Base-by-base conservation (phyloP, 2,797 vertebrate species). In the Coccyzus lansbergi region DNA sequence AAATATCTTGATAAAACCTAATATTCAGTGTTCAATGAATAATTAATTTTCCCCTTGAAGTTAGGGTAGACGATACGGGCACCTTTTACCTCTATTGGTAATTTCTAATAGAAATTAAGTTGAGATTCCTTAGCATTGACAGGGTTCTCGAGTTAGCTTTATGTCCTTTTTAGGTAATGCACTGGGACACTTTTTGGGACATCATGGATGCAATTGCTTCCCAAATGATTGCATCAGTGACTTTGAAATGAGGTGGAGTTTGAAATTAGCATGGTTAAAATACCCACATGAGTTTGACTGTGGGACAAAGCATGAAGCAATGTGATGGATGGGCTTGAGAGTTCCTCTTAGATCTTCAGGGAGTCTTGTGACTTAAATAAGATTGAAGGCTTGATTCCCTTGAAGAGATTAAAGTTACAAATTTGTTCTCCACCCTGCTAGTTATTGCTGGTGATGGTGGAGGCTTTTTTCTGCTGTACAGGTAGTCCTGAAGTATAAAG, bases 241-340 rank as follows among this genome's bases (percentile, higher is more conserved):
- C 65, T 86, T 72, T 6, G 31, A 51, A 80, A 42, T 48, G 0
- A 62, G 85, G 83, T 2, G 28, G 56, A 49, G 68, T 69, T 83
- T 22, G 77, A 60, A 19, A 6, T 10, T 40, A 9, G 38, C 26
- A 0, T 24, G 36, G 49, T 70, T 12, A 33, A 70, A 68, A 68
- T 1, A 84, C 58, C 3, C 52, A 1, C 25, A n/a, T 69, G 60
- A 20, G 64, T 12, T 29, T 1, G 15, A 6, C 5, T 49, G 1
- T 5, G 72, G 20, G 68, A 34, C 6, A 20, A 10, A 34, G 36
- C 68, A 11, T 2, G 2, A 3, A 51, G 36, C 0, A 29, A n/a
- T 75, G 83, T 18, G 62, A 31, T 71, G 24, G 53, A 62, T 81
- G 62, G 19, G 72, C 38, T 31, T 14, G 65, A 62, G 78, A 58